Conservation (phyloP, 2,113 vertebrate species). For the Catharus fuscescens region DNA sequence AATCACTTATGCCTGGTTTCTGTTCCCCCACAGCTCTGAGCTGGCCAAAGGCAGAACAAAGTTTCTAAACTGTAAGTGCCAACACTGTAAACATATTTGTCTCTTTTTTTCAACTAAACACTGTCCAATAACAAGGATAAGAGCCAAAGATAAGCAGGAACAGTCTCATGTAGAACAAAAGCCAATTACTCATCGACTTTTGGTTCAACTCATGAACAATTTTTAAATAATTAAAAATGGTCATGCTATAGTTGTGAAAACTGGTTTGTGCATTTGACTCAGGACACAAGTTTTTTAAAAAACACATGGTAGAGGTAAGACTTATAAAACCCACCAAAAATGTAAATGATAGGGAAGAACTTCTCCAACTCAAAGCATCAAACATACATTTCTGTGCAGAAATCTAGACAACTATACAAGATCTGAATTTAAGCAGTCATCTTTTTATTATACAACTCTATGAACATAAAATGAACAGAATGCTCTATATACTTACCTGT, state of each 20-base stretch:
- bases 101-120: constrained; percentile 48
- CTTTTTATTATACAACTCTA: constrained; percentile 93
- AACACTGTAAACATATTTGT: constrained; percentile 73
- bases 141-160: constrained; percentile 67
- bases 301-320: constrained; percentile 75
- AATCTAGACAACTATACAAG: constrained; percentile 92
- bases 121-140: constrained; percentile 55
- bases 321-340: constrained; percentile 73
- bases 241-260: constrained; percentile 75
- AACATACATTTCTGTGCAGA: constrained; percentile 86
- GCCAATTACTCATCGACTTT: constrained; percentile 27
- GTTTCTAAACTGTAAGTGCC: constrained; percentile 64
- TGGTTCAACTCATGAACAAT: constrained; percentile 49
- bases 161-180: constrained; percentile 48
- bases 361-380: constrained; percentile 81
- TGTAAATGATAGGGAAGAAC: constrained; percentile 74
- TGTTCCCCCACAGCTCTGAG: constrained; percentile 38
- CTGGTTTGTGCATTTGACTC: constrained; percentile 72
- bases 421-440: constrained; percentile 93
- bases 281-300: constrained; percentile 69
- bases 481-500: constrained; percentile 93
- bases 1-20: not conserved
- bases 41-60: constrained; percentile 61
- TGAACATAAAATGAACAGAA: constrained; percentile 90
- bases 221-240: constrained; percentile 71